Evolutionary conservation across 2,888 invertebrate species (phyloP), one percentile per base, ranked within the genome.

Genomic region (Coelopa pilipes): DNA sequence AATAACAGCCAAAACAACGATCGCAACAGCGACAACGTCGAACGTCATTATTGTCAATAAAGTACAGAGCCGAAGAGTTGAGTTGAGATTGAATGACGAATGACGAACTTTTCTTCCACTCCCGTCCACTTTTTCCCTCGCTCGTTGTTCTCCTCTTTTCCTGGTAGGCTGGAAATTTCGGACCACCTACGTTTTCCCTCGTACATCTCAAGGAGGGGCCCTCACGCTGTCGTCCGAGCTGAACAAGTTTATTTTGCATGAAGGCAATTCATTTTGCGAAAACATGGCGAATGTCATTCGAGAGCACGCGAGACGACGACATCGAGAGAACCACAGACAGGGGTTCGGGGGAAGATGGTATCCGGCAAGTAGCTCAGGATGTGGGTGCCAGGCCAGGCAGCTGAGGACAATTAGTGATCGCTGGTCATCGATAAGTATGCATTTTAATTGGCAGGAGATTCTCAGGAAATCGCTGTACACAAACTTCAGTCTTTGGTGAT

Each of bases 1-100:
- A 69, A 53, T 34, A 70, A 19, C 66, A 72, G 53, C 45, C 75
- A 76, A 67, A 75, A 75, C 47, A 17, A 17, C 46, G 53, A 67
- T 67, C 46, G 57, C 34, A 34, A 47, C 3, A n/a, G n/a, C 46
- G 21, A 66, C 24, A 49, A 21, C 19, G 66, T 66, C 50, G 50
- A 66, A 69, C 57, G 45, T 68, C 68, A 55, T 55, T 57, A 57
- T 55, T n/a, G 53, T 55, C 67, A 67, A 67, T 24, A 69, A 59
- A 34, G 17, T 19, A 55, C n/a, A 13, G 24, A 67, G 57, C 45
- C 46, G 15, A 59, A 55, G 69, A 57, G 17, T 47, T 57, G 17
- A 57, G 46, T 19, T 15, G 3, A 66, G 13, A 49, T 19, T n/a
- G 21, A 66, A 66, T 66, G 50, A 66, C 21, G 21, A 66, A 67